Base-by-base conservation (phyloP, 2,888 invertebrate species). In the Apodemia hepburni region DNA sequence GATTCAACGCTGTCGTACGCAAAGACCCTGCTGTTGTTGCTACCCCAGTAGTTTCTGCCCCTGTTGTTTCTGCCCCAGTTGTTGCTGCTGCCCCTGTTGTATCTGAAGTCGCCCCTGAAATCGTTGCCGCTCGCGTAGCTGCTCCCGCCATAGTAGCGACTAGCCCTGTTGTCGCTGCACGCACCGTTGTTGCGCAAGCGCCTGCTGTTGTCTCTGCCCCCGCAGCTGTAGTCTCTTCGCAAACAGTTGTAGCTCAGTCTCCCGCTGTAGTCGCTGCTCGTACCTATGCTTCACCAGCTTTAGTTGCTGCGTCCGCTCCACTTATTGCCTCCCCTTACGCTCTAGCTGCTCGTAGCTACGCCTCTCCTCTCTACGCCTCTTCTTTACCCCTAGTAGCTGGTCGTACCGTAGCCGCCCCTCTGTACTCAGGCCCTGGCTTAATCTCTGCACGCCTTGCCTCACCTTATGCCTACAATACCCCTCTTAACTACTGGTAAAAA, bases 1-100 rank as follows among this genome's bases (percentile, higher is more conserved):
- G 93, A 22, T 93, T 93, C 82, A 93, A 93, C 82, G 93, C 93
- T 47, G 87, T 93, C 22, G 93, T 93, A 35, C 88, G 90, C 72
- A 92, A 92, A 67, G 92, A 92, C 68, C 87, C 82, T 2, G 80
- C 85, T 3, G 81, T 82, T 27, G 82, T 78, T 15, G 78, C 80
- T 9, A 72, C 78, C 8, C 76, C 77, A 0, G 78, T 73, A 0
- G 80, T 77, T 2, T 81, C 75, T n/a, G 80, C 85, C 9, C 77
- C 82, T 5, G 73, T 71, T 22, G 62, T 64, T 12, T 63, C 65
- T 29, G 70, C 73, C 6, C 65, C 75, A 4, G 71, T 74, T n/a
- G 71, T 71, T 15, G 68, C 73, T 6, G 70, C 72, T 45, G 68
- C 70, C 8, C 70, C 71, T 9, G 66, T 70, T 15, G 72, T 70